A percentile compares a stretch with the other conserved stretches of the same genome.
Conservation (phyloP, 2,113 vertebrate genomes). For the Dicentrarchus labrax region DNA sequence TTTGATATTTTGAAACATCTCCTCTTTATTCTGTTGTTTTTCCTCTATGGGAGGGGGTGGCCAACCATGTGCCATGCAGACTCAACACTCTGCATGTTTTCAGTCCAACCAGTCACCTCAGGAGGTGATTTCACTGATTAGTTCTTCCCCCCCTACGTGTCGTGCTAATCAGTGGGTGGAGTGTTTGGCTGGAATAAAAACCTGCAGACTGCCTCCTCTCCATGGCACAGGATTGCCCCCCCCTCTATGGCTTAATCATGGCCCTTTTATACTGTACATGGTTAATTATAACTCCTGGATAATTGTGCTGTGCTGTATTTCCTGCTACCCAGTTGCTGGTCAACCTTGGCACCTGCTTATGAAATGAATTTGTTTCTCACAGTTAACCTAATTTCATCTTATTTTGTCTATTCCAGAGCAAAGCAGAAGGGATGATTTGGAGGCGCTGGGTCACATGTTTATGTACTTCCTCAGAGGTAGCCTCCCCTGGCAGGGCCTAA, state of each 20-base stretch:
- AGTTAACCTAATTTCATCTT: background rate
- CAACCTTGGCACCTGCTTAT: background rate
- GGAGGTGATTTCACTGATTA: conserved; percentile 27
- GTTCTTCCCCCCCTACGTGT: background rate
- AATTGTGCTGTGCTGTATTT: background rate
- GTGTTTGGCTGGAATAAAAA: conserved; percentile 25
- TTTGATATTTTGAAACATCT: background rate
- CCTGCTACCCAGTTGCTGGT: background rate
- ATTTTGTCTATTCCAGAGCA: conserved; percentile 86
- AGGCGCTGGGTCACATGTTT: conserved; percentile 98
- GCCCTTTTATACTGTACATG: background rate
- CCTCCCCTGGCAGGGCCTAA: conserved; percentile 98
- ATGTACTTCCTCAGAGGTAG: conserved; percentile 98
- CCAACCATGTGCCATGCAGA: background rate
- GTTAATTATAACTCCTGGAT: conserved; percentile 14
- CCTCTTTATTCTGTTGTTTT: background rate
- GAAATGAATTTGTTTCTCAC: conserved; percentile 9
- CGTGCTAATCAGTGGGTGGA: conserved; percentile 22
- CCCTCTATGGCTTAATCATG: background rate
- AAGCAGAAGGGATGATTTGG: conserved; percentile 97
- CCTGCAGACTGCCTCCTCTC: background rate
- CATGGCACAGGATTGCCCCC: background rate
- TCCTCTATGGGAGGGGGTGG: background rate
- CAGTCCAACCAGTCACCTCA: conserved; percentile 12
- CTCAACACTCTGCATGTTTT: conserved; percentile 14